Base-by-base conservation (phyloP, 2,113 vertebrate species). In the Ictidomys tridecemlineatus region DNA sequence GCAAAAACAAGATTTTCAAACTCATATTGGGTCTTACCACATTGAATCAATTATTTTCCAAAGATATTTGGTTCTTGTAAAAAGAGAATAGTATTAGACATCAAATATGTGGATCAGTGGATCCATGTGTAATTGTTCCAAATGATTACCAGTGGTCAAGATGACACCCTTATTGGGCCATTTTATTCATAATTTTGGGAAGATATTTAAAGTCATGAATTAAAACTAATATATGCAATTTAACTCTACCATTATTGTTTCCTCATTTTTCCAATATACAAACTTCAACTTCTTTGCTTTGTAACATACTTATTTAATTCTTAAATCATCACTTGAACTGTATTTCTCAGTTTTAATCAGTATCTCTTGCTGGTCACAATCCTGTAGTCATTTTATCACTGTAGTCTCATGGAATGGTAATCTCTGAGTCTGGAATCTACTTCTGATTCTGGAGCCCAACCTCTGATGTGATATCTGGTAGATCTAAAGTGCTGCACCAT, bases 1-100 rank as follows among this genome's bases (percentile, higher is more conserved):
- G 42, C 20, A 80, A 86, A 86, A 72, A 26, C 20, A 92, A 82
- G 56, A 65, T 87, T 95, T 88, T 83, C 30, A 95, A 92, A 34
- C 1, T 9, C 58, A 34, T 9, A 63, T 86, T 86, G 65, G 80
- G 34, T 5, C 14, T 26, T 76, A 51, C 76, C 24, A 77, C 28
- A 56, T 28, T 6, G 72, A 67, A 91, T 48, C 18, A 77, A 8
- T 37, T 74, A 76, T 34, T 93, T 30, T 88, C 56, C 69, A 67
- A 82, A 87, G 67, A 48, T 67, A 67, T 20, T 86, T 82, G 4
- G n/a, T 67, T 87, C 39, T 14, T 70, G 28, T 51, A 78, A 76
- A 34, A 22, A 51, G 10, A 22, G 61, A 84, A 28, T 39, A 84
- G 37, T 26, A 42, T 61, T 70, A 84, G 26, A 70, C 16, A 18